Percentiles rank a stretch among this genome's conserved stretches.
phyloP scores from a whole-genome alignment of 2,113 vertebrate species.

The Piaya cayana region DNA sequence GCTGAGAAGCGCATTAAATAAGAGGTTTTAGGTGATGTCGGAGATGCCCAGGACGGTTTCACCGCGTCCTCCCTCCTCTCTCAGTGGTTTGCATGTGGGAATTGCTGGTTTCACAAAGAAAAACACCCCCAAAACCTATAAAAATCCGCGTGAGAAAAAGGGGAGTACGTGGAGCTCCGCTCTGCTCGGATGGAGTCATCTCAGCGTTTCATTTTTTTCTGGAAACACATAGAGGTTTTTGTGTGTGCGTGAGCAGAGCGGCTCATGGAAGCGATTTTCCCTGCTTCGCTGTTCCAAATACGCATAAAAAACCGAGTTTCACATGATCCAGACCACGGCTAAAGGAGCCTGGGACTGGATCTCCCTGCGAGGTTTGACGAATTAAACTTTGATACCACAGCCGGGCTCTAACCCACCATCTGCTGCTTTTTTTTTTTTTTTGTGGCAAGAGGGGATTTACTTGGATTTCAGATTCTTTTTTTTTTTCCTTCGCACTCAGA shows the following conservation, averaged over 20 bases:
- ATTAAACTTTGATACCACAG: conserved; percentile 4
- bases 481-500: neutral
- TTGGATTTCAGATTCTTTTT: neutral
- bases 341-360: neutral
- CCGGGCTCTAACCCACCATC: neutral
- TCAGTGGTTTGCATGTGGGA: neutral
- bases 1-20: neutral
- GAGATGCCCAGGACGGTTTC: neutral
- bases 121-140: accelerated
- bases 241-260: neutral
- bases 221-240: accelerated
- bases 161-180: accelerated
- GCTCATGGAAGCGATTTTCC: neutral
- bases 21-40: neutral
- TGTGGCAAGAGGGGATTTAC: neutral
- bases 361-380: neutral
- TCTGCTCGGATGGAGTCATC: neutral
- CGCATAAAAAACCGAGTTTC: neutral
- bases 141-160: neutral
- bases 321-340: neutral
- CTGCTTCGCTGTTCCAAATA: neutral
- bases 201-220: neutral
- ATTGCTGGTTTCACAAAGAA: accelerated
- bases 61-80: neutral
- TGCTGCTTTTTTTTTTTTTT: neutral